Evolutionary conservation across 2,888 invertebrate genomes (phyloP), one percentile per base, ranked within the genome.

Genomic region (Melieria crassipennis): DNA sequence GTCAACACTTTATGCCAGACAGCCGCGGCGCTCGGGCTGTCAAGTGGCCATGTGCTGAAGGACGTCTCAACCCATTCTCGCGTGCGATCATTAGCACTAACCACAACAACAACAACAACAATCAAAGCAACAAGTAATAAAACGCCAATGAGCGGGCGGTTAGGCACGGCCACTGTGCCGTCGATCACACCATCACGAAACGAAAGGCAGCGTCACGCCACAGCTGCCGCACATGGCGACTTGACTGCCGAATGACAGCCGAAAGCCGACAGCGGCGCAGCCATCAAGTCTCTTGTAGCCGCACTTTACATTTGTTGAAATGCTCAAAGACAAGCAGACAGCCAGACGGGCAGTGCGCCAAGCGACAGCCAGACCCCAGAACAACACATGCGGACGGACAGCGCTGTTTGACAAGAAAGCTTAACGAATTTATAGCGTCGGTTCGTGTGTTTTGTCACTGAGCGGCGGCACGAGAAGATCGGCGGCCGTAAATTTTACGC

Each of bases 381-480:
- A 1, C 30, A 30, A 47, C 47, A 68, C 68, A 68, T n/a, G 45
- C 68, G 10, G n/a, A 50, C 50, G 43, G 43, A 3, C n/a, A 61
- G 30, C 43, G 45, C 52, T 60, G 52, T 68, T 62, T 68, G 68
- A 62, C 68, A 68, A 58, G 11, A 50, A 10, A 68, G 68, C 61
- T 68, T 68, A 62, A 62, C 48, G 61, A 68, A 68, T 68, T 68
- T 68, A 68, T 68, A 68, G 68, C 61, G 61, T 45, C 66, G 47
- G 57, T 7, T 42, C 48, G 13, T 48, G 48, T 58, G 48, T 66
- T 66, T 47, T 57, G 30, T 30, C 66, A 58, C 58, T 58, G 57
- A 58, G 46, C 11, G 50, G 10, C 11, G 11, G 50, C 11, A 11
- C 50, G 2, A 50, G 9, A 11, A 11, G 10, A 50, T 50, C 69